These are phyloP conservation scores for Sebastiscus tertius DNA, from an alignment of 2,797 vertebrate genomes.

Conservation along the genomic window DNA sequence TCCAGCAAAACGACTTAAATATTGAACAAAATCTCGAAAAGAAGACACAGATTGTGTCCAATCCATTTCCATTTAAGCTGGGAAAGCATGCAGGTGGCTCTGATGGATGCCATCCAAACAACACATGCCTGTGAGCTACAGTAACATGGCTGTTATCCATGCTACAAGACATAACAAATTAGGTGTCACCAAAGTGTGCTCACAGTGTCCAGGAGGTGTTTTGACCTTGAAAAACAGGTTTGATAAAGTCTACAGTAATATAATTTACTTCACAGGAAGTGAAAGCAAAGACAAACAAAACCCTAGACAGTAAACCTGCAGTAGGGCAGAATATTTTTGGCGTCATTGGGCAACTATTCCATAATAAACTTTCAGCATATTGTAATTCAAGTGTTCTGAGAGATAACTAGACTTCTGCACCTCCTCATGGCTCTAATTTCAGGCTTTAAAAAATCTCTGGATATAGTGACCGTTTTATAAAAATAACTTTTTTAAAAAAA, in stretches of 20 bases:
- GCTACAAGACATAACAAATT: neutral
- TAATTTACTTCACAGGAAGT: neutral
- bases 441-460: too few relatives aligned
- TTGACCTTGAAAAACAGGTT: neutral
- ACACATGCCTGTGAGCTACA: neutral
- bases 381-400: too few relatives aligned
- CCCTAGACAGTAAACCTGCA: neutral
- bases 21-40: neutral
- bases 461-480: too few relatives aligned
- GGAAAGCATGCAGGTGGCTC: neutral
- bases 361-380: too few relatives aligned
- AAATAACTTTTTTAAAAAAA: too few relatives aligned
- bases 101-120: neutral
- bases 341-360: too few relatives aligned
- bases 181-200: neutral
- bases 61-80: neutral
- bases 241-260: neutral
- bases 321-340: too few relatives aligned
- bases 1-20: neutral
- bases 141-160: neutral
- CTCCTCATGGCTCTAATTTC: too few relatives aligned
- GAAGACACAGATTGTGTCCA: neutral
- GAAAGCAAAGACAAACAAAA: slow-evolving; percentile 16
- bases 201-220: neutral
- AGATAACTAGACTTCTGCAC: too few relatives aligned